phyloP scores from a whole-genome alignment of 2,797 vertebrate genomes.

The Crypturellus tataupa region DNA sequence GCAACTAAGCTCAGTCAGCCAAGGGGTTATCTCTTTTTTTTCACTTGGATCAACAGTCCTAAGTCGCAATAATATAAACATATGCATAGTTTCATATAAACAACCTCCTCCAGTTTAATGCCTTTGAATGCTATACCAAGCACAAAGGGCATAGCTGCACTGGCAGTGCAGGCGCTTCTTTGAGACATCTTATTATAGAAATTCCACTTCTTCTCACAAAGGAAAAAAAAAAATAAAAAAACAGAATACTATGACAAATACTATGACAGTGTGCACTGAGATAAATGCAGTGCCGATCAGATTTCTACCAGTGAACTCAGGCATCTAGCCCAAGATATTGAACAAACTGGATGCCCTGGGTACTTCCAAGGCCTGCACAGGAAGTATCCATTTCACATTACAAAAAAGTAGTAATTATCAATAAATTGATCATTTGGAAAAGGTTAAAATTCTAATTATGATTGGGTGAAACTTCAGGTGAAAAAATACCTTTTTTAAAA shows the following conservation, averaged over 20 bases:
- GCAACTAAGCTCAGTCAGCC: not conserved
- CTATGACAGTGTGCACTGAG: not conserved
- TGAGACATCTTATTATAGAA: not conserved
- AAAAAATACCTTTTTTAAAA: not conserved
- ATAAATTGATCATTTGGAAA: not conserved
- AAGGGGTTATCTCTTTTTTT: not conserved
- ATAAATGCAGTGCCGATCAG: not conserved
- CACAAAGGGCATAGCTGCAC: not conserved
- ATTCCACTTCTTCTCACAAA: not conserved
- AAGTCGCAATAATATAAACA: not conserved
- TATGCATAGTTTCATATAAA: not conserved
- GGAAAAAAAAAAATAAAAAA: not conserved
- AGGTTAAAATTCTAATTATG: not conserved
- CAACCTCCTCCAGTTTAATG: not conserved
- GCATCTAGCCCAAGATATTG: not conserved
- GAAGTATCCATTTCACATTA: not conserved
- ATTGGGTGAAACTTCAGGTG: not conserved
- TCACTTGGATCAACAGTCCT: not conserved
- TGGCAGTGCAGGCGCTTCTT: fast-evolving
- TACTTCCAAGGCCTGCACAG: not conserved
- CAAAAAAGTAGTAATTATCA: fast-evolving
- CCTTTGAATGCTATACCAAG: not conserved
- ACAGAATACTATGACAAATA: no score
- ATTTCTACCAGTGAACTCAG: not conserved
- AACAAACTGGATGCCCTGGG: not conserved